Evolutionary conservation across 1,140 invertebrate species (phyloP).

Genomic region (Eriosoma lanigerum): DNA sequence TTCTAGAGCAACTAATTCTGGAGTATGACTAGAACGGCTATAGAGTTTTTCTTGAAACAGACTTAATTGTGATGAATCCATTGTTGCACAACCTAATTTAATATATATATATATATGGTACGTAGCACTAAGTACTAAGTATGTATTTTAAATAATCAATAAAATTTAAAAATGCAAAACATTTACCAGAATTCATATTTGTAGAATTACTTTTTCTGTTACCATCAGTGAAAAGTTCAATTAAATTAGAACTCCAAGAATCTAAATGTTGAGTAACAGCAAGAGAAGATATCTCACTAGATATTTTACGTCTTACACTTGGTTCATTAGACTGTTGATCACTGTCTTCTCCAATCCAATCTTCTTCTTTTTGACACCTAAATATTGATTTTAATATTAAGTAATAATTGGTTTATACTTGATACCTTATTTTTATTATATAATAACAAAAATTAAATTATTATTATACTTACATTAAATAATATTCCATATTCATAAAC

Average conservation of each 20-base stretch:
- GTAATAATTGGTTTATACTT: not conserved
- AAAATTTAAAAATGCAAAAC: not conserved
- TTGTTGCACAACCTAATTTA: constrained; percentile 15
- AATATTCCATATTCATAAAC: too few relatives aligned
- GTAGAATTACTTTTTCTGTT: constrained; percentile 57
- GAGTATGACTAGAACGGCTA: constrained; percentile 60
- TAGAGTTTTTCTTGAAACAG: constrained; percentile 62
- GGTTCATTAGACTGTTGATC: constrained; percentile 35
- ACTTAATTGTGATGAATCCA: constrained; percentile 56
- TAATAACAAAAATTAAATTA: too few relatives aligned
- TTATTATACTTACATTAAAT: too few relatives aligned
- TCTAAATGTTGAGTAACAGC: constrained; percentile 55
- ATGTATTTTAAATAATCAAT: not conserved
- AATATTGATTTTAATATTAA: constrained; percentile 11
- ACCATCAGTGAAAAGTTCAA: constrained; percentile 56
- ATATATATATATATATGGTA: not conserved
- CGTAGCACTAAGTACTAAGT: not conserved
- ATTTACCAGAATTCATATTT: constrained; percentile 56
- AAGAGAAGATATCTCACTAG: constrained; percentile 56
- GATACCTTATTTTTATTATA: too few relatives aligned
- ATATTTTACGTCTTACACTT: constrained; percentile 55
- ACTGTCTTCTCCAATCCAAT: constrained; percentile 38
- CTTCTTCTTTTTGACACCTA: constrained; percentile 40
- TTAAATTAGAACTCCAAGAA: constrained; percentile 56
- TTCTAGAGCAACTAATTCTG: constrained; percentile 63